Base-by-base conservation (phyloP, 2,797 vertebrate genomes). In the Siniperca obscura region DNA sequence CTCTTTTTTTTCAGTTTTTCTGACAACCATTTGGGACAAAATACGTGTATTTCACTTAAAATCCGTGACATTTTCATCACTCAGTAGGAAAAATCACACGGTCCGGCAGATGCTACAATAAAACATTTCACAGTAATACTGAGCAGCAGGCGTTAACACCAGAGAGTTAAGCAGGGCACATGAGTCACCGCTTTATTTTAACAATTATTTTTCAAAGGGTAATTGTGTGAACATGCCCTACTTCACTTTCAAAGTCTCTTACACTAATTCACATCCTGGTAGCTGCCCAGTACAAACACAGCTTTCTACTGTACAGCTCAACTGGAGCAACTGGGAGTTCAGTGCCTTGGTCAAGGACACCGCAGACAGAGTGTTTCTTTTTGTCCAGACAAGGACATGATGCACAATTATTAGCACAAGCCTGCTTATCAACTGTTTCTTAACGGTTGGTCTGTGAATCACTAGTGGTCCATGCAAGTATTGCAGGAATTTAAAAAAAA, bases 181-280 rank as follows among this genome's bases (percentile, higher is more conserved):
- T 83, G 85, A 92, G 19, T 86, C 88, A 86, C 9, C 0, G 10
- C 25, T 74, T 81, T 81, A 78, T 82, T 88, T 78, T 17, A 84
- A 78, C 66, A 22, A 22, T 84, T 83, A 52, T 52, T 72, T 75
- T 83, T 69, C 34, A 68, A 72, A 82, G 70, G 7, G 55, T 4
- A 74, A 78, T 70, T 72, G 70, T 86, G 69, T 61, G 65, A 83
- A 69, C 81, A 66, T 25, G 46, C 19, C 40, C 60, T 34, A 3
- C 70, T 82, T 80, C 13, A n/a, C 66, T 72, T 67, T 38, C 17
- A 57, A 46, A 65, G 55, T 25, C 46, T 71, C 40, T 25, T 53
- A 21, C 13, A 40, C 61, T 70, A 27, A 52, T 38, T 71, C 68
- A 57, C 53, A 19, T 86, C 36, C 75, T 87, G 86, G 71, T 78